Conservation (phyloP, 2,113 vertebrate genomes). For the Dasyornis broadbenti region DNA sequence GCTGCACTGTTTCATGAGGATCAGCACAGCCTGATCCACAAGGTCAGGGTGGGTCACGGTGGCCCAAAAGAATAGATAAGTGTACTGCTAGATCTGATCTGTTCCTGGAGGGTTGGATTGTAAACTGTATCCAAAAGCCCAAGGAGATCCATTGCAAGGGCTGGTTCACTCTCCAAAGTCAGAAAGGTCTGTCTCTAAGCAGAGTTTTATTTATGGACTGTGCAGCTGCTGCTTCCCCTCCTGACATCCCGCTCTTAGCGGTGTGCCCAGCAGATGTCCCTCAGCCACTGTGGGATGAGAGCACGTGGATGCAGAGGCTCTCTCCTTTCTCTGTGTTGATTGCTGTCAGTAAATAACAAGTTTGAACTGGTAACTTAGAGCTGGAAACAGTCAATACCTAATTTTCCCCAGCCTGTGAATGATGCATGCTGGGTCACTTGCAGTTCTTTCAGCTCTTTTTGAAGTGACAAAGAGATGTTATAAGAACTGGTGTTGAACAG, state of each 20-base stretch:
- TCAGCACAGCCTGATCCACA: not conserved
- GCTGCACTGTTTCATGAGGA: not conserved
- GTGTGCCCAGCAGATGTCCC: slow-evolving; percentile 26
- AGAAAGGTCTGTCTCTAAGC: not conserved
- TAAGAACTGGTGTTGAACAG: not conserved
- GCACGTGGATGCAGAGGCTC: not conserved
- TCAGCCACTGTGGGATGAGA: not conserved
- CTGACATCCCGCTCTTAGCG: not conserved
- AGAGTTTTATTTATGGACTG: not conserved
- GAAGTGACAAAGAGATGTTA: not conserved
- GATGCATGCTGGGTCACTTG: slow-evolving; percentile 1
- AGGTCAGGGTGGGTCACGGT: rapidly evolving
- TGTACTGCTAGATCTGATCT: not conserved
- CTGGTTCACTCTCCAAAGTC: not conserved
- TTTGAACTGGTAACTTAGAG: not conserved
- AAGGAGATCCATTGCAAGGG: not conserved
- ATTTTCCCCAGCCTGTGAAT: slow-evolving; percentile 13
- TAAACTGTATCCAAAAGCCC: not conserved
- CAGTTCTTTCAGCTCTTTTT: not conserved
- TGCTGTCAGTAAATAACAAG: slow-evolving; percentile 10
- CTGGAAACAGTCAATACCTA: slow-evolving; percentile 40
- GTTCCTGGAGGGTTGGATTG: not conserved
- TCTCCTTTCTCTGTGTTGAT: not conserved
- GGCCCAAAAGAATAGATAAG: not conserved
- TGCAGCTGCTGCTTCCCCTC: not conserved